Percentiles rank a stretch among this genome's conserved stretches.
phyloP scores from a whole-genome alignment of 1,140 invertebrate genomes.

The Sarcophaga bullata region DNA sequence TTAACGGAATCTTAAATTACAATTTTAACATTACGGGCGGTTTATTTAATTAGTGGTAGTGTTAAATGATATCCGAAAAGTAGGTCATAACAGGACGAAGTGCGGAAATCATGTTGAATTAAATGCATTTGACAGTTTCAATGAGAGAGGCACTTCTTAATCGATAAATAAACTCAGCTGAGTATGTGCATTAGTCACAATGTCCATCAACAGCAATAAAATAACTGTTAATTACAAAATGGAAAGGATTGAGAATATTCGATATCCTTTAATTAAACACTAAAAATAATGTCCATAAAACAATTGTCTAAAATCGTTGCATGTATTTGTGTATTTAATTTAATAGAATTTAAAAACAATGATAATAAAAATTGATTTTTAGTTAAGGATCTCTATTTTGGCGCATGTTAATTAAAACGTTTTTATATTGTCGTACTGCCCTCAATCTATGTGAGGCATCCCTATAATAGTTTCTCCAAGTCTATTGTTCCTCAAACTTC shows the following conservation, averaged over 20 bases:
- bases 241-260: background rate
- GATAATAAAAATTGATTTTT: no score
- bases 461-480: no score
- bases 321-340: no score
- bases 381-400: no score
- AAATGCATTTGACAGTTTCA: slow-evolving; percentile 3
- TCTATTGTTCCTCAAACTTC: no score
- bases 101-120: slow-evolving; percentile 7
- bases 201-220: background rate
- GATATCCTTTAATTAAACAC: no score
- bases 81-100: background rate
- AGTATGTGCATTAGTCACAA: background rate
- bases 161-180: slow-evolving; percentile 13
- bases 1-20: slow-evolving; percentile 17
- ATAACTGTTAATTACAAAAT: background rate
- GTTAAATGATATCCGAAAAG: background rate
- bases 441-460: no score
- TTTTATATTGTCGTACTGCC: no score
- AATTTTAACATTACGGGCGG: background rate
- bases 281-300: no score
- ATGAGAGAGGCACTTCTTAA: background rate
- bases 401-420: no score
- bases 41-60: slow-evolving; percentile 22
- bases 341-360: no score
- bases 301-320: no score